These are phyloP conservation scores for Scaeva pyrastri DNA, from an alignment of 2,888 invertebrate genomes.

Conservation along the genomic window DNA sequence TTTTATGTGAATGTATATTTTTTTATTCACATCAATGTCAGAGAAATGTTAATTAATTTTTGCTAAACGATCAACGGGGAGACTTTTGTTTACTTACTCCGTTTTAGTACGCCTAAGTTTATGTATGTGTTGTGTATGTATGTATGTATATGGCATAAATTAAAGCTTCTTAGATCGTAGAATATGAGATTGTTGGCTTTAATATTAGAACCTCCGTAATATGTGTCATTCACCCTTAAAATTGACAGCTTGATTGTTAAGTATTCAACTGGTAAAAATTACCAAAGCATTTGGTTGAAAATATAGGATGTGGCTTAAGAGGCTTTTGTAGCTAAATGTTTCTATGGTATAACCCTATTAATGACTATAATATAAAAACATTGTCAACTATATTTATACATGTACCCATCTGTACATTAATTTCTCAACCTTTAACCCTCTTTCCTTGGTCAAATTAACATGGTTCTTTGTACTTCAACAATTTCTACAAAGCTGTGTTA, in stretches of 20 bases:
- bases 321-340: too few species aligned
- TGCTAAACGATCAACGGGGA: constrained; percentile 68
- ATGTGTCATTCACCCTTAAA: constrained; percentile 52
- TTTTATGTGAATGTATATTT: constrained; percentile 1
- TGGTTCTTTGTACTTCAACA: too few species aligned
- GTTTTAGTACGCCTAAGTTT: not conserved
- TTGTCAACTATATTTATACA: too few species aligned
- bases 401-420: too few species aligned
- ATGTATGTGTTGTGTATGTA: not conserved
- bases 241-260: not conserved
- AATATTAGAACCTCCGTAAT: constrained; percentile 24
- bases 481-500: too few species aligned
- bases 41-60: constrained; percentile 73
- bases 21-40: constrained; percentile 52
- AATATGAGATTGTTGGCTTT: not conserved
- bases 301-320: too few species aligned
- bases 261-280: not conserved
- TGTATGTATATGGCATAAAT: not conserved
- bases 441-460: too few species aligned
- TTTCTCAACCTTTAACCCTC: too few species aligned
- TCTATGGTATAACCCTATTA: too few species aligned
- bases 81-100: constrained; percentile 61
- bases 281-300: too few species aligned
- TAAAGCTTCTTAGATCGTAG: not conserved
- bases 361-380: too few species aligned